Evolutionary conservation across 2,888 invertebrate species (phyloP).

Genomic region (Epinotia ramella): DNA sequence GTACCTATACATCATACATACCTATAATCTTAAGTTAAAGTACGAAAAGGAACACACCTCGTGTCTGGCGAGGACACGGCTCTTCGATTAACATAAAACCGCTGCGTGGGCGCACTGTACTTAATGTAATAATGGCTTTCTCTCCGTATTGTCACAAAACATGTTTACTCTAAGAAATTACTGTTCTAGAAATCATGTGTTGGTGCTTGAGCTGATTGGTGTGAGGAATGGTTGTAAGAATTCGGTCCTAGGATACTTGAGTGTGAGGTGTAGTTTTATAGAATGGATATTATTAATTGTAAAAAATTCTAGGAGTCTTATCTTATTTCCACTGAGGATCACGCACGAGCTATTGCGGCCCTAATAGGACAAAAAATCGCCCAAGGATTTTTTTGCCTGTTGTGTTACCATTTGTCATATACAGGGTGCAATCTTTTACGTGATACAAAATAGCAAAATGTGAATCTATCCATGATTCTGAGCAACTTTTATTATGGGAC

Average conservation of each 20-base stretch:
- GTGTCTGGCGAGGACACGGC: constrained; percentile 73
- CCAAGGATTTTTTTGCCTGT: too few species aligned
- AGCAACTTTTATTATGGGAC: too few species aligned
- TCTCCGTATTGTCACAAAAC: constrained; percentile 44
- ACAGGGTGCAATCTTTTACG: too few species aligned
- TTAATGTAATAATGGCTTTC: constrained; percentile 46
- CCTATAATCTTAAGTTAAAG: not conserved
- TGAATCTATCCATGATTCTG: too few species aligned
- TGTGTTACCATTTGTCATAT: too few species aligned
- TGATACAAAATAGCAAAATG: too few species aligned
- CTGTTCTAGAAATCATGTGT: constrained; percentile 18
- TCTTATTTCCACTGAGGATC: too few species aligned
- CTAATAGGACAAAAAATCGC: too few species aligned
- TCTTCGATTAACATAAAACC: constrained; percentile 85
- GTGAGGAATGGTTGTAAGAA: not conserved
- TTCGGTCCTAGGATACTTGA: not conserved
- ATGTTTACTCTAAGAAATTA: constrained; percentile 45
- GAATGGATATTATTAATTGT: too few species aligned
- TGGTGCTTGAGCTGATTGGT: not conserved
- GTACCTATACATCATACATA: too few species aligned
- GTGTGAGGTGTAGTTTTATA: not conserved
- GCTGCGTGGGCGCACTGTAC: constrained; percentile 76
- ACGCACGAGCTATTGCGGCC: too few species aligned
- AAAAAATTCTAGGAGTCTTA: too few species aligned
- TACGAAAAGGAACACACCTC: constrained; percentile 26